phyloP scores from a whole-genome alignment of 2,888 invertebrate species.

The Scaptomyza cyrtandrae region DNA sequence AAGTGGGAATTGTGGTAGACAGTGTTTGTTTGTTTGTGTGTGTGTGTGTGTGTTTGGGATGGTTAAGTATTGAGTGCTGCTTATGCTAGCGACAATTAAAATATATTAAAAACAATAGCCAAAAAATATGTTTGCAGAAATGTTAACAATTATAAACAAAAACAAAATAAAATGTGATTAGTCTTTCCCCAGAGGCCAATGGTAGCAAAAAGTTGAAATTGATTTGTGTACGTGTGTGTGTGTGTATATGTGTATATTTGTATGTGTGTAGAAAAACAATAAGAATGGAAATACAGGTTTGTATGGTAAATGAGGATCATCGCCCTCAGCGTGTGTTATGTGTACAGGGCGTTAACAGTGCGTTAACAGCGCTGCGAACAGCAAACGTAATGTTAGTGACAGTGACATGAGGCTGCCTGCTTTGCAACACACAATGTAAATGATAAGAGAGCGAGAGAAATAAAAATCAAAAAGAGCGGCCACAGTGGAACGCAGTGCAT shows the following conservation, averaged over 20 bases:
- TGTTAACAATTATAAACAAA: conserved; percentile 40
- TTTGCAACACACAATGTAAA: conserved; percentile 30
- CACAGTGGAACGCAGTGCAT: conserved; percentile 27
- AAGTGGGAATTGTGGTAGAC: conserved; percentile 9
- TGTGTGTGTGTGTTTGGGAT: conserved; percentile 26
- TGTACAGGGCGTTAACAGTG: conserved; percentile 46
- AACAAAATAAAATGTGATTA: conserved; percentile 82
- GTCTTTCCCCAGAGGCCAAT: conserved; percentile 85
- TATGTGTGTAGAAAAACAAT: conserved; percentile 51
- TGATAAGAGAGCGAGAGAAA: conserved; percentile 13
- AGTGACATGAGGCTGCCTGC: conserved; percentile 51
- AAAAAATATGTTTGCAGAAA: conserved; percentile 52
- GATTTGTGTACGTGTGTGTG: conserved; percentile 23
- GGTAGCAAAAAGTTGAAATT: conserved; percentile 39
- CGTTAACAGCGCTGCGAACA: conserved; percentile 26
- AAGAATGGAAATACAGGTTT: conserved; percentile 29
- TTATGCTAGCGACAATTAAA: conserved; percentile 59
- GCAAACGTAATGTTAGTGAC: conserved; percentile 60
- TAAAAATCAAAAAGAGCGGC: neutral
- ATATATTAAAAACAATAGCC: conserved; percentile 47
- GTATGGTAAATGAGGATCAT: conserved; percentile 15
- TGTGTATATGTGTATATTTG: conserved; percentile 21
- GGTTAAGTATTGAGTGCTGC: conserved; percentile 47
- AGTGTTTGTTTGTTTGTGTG: conserved; percentile 16
- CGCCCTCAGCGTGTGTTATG: conserved; percentile 11